A percentile compares a stretch with the other conserved stretches of the same genome.
These are phyloP conservation scores for Aradophagus sp. DNA, from an alignment of 1,140 invertebrate genomes.

Conservation along the genomic window DNA sequence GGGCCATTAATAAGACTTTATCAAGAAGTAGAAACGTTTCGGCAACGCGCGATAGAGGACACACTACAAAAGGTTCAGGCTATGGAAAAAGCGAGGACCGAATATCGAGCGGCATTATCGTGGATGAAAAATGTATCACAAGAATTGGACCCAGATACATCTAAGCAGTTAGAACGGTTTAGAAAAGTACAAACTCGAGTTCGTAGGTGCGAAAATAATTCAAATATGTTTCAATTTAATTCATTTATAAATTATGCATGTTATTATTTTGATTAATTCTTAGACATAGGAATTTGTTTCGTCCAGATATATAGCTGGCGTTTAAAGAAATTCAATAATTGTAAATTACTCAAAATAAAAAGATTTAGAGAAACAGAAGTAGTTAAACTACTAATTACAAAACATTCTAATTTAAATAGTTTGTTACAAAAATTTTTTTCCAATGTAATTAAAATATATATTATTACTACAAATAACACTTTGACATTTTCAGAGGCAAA, in stretches of 20 bases:
- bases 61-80: constrained; percentile 91
- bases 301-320: too few relatives aligned
- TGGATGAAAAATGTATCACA: constrained; percentile 99
- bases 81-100: constrained; percentile 97
- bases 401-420: too few relatives aligned
- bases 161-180: constrained; percentile 96
- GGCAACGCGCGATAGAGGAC: constrained; percentile 94
- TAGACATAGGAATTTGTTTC: not conserved
- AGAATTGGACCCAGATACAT: constrained; percentile 97
- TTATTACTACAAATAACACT: not conserved
- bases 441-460: not conserved
- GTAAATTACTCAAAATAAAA: too few relatives aligned
- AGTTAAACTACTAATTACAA: too few relatives aligned
- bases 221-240: not conserved
- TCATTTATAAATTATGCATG: not conserved
- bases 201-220: constrained; percentile 67
- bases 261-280: constrained; percentile 2
- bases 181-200: constrained; percentile 89
- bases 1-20: constrained; percentile 92
- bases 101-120: constrained; percentile 94
- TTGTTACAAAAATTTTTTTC: too few relatives aligned
- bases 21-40: constrained; percentile 98
- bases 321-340: too few relatives aligned
- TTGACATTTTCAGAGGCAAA: constrained; percentile 81
- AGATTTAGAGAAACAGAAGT: too few relatives aligned